Conservation (phyloP, 23 tunicate species). For the Trididemnum nubilum region DNA sequence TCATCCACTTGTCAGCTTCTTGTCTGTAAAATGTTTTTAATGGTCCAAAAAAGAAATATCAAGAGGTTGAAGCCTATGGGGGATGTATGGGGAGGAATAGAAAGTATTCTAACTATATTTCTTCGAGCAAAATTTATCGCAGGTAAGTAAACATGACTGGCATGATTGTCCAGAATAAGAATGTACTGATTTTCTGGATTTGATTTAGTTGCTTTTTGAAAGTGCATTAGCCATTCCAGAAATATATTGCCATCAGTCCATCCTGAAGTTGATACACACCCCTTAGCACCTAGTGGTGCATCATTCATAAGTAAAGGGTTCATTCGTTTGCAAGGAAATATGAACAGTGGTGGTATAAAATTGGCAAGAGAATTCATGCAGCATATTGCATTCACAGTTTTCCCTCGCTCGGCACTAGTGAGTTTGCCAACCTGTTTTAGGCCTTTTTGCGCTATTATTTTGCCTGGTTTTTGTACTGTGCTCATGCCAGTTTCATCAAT, state of each 20-base stretch:
- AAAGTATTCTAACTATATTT: constrained; percentile 23
- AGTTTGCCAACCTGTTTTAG: constrained; percentile 42
- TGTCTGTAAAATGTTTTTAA: constrained; percentile 31
- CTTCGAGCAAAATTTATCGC: constrained; percentile 40
- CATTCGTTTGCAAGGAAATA: constrained; percentile 43
- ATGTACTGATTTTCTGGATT: background rate
- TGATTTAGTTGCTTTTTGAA: constrained; percentile 28
- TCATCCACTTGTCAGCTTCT: constrained; percentile 24
- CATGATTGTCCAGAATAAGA: constrained; percentile 42
- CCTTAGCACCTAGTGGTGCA: constrained; percentile 16
- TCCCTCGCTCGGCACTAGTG: constrained; percentile 44
- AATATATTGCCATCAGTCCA: constrained; percentile 38
- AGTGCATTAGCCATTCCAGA: constrained; percentile 35
- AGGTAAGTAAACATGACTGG: constrained; percentile 29
- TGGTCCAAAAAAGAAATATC: constrained; percentile 51
- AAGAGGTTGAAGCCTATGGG: constrained; percentile 56
- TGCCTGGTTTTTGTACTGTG: constrained; percentile 34
- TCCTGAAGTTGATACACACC: constrained; percentile 22
- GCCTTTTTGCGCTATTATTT: constrained; percentile 45
- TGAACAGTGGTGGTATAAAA: constrained; percentile 32
- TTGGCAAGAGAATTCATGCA: constrained; percentile 32
- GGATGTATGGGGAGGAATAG: constrained; percentile 40
- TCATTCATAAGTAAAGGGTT: constrained; percentile 10
- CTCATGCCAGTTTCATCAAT: constrained; percentile 43
- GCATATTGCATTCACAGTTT: constrained; percentile 30